A percentile compares a stretch with the other conserved stretches of the same genome.
Conservation (phyloP, 2,888 invertebrate genomes). For the Drepanosiphum platanoidis region DNA sequence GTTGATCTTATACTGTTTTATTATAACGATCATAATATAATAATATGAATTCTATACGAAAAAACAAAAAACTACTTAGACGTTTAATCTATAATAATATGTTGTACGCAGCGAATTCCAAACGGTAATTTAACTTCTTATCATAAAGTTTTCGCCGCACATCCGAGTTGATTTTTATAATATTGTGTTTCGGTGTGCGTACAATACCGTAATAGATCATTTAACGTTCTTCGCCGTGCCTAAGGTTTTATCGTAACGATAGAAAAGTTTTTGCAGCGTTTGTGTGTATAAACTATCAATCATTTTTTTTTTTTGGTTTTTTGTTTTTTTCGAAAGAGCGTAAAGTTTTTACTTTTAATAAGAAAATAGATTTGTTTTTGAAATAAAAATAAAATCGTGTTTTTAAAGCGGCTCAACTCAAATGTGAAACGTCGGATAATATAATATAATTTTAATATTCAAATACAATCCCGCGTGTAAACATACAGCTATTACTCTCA, state of each 20-base stretch:
- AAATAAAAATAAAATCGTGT: neutral
- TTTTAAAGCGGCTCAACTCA: neutral
- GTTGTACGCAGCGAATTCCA: neutral
- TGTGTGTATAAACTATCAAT: slow-evolving; percentile 22
- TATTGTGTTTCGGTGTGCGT: neutral
- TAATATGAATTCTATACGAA: neutral
- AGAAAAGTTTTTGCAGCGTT: slow-evolving; percentile 6
- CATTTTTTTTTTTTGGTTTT: slow-evolving; percentile 21
- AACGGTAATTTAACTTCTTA: neutral
- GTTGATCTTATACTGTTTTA: neutral
- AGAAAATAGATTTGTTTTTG: neutral
- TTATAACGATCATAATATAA: neutral
- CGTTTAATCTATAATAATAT: neutral
- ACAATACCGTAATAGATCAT: neutral
- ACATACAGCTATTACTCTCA: too few species aligned
- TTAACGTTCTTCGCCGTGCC: neutral
- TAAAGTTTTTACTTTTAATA: slow-evolving; percentile 2
- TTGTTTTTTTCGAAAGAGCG: neutral
- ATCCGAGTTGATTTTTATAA: neutral
- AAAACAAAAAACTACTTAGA: slow-evolving; percentile 28
- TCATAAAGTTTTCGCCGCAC: neutral
- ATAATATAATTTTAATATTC: too few species aligned
- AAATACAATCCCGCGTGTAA: too few species aligned
- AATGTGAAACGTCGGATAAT: slow-evolving; percentile 1
- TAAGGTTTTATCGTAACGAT: neutral